phyloP scores from a whole-genome alignment of 2,797 vertebrate genomes.

The Acomys russatus region DNA sequence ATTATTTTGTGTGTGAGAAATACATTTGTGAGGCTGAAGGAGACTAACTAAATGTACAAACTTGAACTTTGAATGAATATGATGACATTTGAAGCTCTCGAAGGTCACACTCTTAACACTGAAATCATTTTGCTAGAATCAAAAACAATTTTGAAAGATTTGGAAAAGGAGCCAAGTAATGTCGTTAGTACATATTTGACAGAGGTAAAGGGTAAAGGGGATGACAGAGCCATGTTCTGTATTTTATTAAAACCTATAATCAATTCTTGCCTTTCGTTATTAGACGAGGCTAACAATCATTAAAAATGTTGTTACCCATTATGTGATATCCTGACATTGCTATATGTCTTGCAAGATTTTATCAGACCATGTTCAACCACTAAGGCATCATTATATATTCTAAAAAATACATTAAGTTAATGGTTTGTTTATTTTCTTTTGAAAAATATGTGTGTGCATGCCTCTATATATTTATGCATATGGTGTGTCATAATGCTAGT shows the following conservation, averaged over 20 bases:
- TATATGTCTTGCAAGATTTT: conserved; percentile 6
- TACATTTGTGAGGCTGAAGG: conserved; percentile 76
- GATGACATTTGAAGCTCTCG: conserved; percentile 77
- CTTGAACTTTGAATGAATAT: conserved; percentile 75
- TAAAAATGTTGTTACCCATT: background rate
- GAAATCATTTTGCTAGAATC: conserved; percentile 68
- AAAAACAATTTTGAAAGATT: conserved; percentile 73
- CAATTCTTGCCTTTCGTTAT: conserved; percentile 45
- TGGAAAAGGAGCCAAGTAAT: conserved; percentile 61
- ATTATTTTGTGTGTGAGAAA: conserved; percentile 77
- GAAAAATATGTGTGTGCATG: background rate
- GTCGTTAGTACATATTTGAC: conserved; percentile 8
- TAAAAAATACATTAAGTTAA: background rate
- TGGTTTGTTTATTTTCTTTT: background rate
- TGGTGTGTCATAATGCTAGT: background rate
- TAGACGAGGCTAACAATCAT: conserved; percentile 27
- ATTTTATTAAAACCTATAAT: conserved; percentile 48
- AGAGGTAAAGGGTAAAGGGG: conserved; percentile 50
- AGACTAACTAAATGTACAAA: conserved; percentile 71
- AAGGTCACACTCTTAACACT: conserved; percentile 73
- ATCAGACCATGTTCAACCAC: background rate
- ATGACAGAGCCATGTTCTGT: background rate
- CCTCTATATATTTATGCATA: background rate
- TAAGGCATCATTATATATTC: background rate
- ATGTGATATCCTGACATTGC: background rate